Evolutionary conservation across 2,888 invertebrate species (phyloP), one percentile per base, ranked within the genome.

Genomic region (Steinernema scapterisci): DNA sequence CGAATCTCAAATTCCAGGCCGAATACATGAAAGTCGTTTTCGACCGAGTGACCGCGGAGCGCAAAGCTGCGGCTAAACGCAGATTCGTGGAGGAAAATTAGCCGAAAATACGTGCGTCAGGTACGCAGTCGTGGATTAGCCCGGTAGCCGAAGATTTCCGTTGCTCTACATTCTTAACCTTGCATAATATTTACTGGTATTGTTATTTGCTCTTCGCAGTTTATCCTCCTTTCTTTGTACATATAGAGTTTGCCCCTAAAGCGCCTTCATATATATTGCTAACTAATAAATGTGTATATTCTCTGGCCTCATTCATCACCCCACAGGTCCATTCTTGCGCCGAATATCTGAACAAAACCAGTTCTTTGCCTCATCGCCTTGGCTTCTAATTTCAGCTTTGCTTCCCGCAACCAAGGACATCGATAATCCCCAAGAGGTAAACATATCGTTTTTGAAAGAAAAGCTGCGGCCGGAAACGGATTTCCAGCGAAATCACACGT

Each of bases 11-110:
- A 31, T 70, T 23, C 19, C 91, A 95, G 94, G 94, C 93, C 87
- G 92, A 93, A 87, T 95, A 92, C 90, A 91, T 95, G 88, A 92
- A 92, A 89, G 96, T 95, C 89, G 96, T 97, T 89, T 95, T 97
- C 90, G 95, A 78, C 1, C 78, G 82, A 54, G 79, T 85, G 43
- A 81, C 77, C 51, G 76, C 77, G 21, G 85, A 85, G 74, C 78
- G 78, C 7, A 74, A 73, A 23, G 63, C 56, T 1, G 13, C 31
- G 19, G 44, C 63, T 5, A 63, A 63, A 38, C 63, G 63, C 2
- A 27, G 63, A 16, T 31, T 27, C 19, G 63, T 31, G 9, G 63
- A 63, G 38, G 31, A 63, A 1, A 63, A 63, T 25, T 63, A 38
- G 38, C 38, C 38, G 6, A 48, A 48, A 48, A 48, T 6, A 9